A percentile compares a stretch with the other conserved stretches of the same genome.
These are phyloP conservation scores for Cathartes aura DNA, from an alignment of 2,113 vertebrate genomes.

Conservation along the genomic window DNA sequence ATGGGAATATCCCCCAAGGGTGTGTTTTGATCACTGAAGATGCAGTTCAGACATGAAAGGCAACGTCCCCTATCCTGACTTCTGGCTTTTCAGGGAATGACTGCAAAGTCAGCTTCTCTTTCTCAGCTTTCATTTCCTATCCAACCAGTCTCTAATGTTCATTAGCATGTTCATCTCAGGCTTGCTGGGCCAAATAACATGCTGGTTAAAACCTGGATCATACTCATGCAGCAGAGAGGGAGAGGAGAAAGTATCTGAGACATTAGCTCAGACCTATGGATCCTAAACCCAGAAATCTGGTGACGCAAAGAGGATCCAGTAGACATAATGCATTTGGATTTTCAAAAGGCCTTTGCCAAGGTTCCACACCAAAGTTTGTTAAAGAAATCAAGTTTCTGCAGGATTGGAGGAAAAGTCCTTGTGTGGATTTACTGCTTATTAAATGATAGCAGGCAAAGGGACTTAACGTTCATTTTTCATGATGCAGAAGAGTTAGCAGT, in stretches of 20 bases:
- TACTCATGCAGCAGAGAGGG: not conserved
- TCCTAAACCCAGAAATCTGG: not conserved
- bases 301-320: not conserved
- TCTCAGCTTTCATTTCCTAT: not conserved
- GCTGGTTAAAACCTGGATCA: not conserved
- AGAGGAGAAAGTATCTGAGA: not conserved
- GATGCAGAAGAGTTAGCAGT: not conserved
- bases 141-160: not conserved
- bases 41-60: not conserved
- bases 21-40: not conserved
- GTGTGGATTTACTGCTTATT: not conserved
- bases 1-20: not conserved
- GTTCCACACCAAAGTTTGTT: not conserved
- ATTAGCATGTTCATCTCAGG: not conserved
- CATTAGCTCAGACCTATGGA: not conserved
- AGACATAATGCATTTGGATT: not conserved
- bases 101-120: not conserved
- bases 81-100: not conserved
- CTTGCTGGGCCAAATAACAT: not conserved
- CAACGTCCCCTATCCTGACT: not conserved
- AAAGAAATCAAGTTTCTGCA: not conserved
- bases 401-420: not conserved
- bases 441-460: not conserved
- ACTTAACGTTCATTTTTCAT: not conserved
- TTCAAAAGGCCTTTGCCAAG: not conserved